Evolutionary conservation across 2,113 vertebrate genomes (phyloP).

Genomic region (Jacana jacana): DNA sequence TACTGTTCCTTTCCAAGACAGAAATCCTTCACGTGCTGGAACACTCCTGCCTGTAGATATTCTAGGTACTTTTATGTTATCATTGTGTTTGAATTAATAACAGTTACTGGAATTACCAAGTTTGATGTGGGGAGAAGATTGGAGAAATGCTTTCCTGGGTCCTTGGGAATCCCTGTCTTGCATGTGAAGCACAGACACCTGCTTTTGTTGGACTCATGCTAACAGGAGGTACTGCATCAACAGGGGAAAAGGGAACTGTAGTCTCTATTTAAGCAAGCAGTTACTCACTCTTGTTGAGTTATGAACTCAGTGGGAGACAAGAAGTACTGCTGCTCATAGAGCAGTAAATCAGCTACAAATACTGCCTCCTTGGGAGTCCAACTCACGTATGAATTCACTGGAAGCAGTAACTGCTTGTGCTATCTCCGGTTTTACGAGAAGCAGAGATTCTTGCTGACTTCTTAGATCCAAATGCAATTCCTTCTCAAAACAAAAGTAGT

Average conservation of each 20-base stretch:
- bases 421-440: neutral
- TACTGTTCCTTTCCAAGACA: neutral
- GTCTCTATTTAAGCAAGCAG: neutral
- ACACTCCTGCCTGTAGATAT: neutral
- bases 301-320: neutral
- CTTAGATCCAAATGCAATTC: neutral
- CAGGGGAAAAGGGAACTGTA: neutral
- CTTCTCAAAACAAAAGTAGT: neutral
- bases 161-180: neutral
- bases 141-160: neutral
- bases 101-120: neutral
- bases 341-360: neutral
- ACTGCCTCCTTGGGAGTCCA: rapidly evolving
- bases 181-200: neutral
- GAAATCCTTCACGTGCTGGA: neutral
- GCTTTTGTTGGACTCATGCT: neutral
- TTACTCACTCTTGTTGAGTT: neutral
- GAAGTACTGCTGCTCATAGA: neutral
- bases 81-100: neutral
- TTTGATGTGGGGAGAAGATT: neutral
- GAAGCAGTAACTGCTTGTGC: neutral
- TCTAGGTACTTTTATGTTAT: neutral
- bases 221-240: neutral
- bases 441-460: neutral
- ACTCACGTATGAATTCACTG: neutral